Base-by-base conservation (phyloP, 2,797 vertebrate genomes). In the Poeciliopsis gracilis region DNA sequence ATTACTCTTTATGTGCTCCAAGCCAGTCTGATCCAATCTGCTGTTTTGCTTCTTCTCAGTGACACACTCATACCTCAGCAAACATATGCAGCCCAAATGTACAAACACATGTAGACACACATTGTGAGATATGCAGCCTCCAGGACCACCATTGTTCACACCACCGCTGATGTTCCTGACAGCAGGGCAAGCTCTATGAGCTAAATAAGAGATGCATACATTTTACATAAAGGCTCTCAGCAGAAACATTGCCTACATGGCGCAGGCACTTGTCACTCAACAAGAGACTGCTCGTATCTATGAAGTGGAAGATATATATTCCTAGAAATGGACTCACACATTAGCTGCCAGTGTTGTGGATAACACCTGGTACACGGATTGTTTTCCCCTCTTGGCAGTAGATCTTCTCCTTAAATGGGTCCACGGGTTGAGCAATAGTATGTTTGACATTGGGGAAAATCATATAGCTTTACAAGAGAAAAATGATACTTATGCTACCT, bases 121-220 rank as follows among this genome's bases (percentile, higher is more conserved):
- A 55, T 79, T 53, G 61, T 75, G 25, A 79, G 36, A 59, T 66
- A 61, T 66, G 69, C 72, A 71, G 66, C 55, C 82, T 81, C 66
- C 53, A 75, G 82, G 77, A 76, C 81, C 77, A 78, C 30, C 84
- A 87, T 89, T 90, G 89, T 82, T 88, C 89, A 91, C 85, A 86
- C 51, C 83, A 78, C 61, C 43, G 67, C 77, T 57, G 72, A 78
- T 81, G 55, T 63, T 80, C 67, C 79, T 67, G 78, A 63, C 83
- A 87, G 83, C 79, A 51, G 82, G 76, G 79, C 49, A 78, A 45
- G 82, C 77, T 84, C 81, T 66, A 75, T 51, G 69, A 77, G 59
- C 83, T 80, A 72, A 84, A 87, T 82, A 66, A 16, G 72, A 82
- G 84, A 74, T 63, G 87, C 77, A 90, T 87, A 80, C 79, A 86